A percentile compares a stretch with the other conserved stretches of the same genome.
These are phyloP conservation scores for Eulemur albifrons DNA, from an alignment of 2,797 vertebrate genomes.

Conservation along the genomic window DNA sequence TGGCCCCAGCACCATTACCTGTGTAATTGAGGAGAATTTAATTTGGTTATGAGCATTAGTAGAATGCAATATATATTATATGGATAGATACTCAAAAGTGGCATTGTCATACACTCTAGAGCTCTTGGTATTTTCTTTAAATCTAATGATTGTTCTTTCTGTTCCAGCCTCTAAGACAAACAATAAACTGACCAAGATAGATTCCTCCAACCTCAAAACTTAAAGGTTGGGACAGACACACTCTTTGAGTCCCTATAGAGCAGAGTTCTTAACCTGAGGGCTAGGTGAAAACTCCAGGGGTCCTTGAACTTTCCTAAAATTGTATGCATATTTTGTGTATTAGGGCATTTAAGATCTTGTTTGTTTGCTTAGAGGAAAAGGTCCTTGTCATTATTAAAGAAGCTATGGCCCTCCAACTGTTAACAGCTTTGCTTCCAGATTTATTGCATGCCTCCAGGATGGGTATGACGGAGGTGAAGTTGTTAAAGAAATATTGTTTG, in stretches of 20 bases:
- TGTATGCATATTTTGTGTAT: not conserved
- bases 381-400: not conserved
- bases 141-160: not conserved
- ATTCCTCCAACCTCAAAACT: not conserved
- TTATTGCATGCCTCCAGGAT: not conserved
- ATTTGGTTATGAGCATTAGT: not conserved
- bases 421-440: not conserved
- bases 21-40: not conserved
- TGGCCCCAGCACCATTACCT: not conserved
- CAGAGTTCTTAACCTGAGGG: not conserved
- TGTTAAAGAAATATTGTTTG: not conserved
- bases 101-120: not conserved
- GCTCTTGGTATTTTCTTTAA: not conserved
- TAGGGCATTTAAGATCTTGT: not conserved
- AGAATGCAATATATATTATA: not conserved
- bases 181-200: not conserved
- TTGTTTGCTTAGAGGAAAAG: not conserved
- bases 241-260: not conserved
- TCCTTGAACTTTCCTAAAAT: not conserved
- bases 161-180: not conserved
- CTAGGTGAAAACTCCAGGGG: not conserved
- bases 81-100: not conserved
- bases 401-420: not conserved
- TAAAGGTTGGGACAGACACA: not conserved
- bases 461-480: not conserved